phyloP scores from a whole-genome alignment of 2,888 invertebrate genomes.

The Dilophus febrilis region DNA sequence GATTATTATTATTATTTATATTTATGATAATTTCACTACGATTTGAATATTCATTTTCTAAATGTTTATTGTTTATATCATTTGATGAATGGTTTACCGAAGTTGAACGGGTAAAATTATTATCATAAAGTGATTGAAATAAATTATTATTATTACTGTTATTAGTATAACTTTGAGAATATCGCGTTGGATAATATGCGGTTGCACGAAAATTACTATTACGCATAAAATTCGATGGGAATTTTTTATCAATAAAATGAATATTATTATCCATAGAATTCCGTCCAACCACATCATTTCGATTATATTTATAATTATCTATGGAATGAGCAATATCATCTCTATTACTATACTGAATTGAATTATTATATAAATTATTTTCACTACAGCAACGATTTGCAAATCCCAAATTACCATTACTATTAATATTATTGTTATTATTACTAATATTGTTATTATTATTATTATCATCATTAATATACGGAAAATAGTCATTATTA shows the following conservation, averaged over 20 bases:
- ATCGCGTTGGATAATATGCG: too few relatives aligned
- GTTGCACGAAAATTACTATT: too few relatives aligned
- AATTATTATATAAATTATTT: slow-evolving; percentile 20
- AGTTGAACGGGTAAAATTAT: too few relatives aligned
- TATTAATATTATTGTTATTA: too few relatives aligned
- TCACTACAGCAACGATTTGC: slow-evolving; percentile 23
- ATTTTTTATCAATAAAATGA: not conserved
- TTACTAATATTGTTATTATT: not conserved
- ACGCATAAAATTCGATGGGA: not conserved
- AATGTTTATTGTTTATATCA: too few relatives aligned
- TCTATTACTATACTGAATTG: slow-evolving; percentile 10
- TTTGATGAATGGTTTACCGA: too few relatives aligned
- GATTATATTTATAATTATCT: slow-evolving; percentile 16
- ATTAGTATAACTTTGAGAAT: too few relatives aligned
- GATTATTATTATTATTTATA: too few relatives aligned
- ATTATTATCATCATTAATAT: not conserved
- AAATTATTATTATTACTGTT: too few relatives aligned
- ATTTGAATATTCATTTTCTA: too few relatives aligned
- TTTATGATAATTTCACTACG: too few relatives aligned
- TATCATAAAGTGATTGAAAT: too few relatives aligned
- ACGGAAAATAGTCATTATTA: not conserved
- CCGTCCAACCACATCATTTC: not conserved
- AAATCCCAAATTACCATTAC: not conserved
- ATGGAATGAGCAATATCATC: not conserved
- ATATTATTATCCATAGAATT: not conserved